A percentile compares a stretch with the other conserved stretches of the same genome.
Conservation (phyloP, 2,113 vertebrate species). For the Heliornis fulica region DNA sequence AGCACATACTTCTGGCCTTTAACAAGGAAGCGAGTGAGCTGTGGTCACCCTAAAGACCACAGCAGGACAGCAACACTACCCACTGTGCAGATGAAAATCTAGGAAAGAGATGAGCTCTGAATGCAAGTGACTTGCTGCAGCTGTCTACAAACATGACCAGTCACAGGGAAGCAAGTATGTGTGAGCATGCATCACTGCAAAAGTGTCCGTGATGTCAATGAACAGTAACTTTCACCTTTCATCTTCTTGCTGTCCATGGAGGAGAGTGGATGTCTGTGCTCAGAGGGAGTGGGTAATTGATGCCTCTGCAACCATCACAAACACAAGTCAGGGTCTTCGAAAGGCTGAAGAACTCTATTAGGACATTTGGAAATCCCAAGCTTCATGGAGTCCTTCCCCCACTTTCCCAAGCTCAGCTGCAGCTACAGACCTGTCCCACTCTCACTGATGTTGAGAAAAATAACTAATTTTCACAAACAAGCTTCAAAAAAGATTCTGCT, state of each 20-base stretch:
- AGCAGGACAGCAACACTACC: neutral
- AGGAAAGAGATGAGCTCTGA: neutral
- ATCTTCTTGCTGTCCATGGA: neutral
- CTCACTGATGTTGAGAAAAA: neutral
- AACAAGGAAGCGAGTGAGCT: neutral
- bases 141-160: neutral
- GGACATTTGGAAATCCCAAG: neutral
- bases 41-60: neutral
- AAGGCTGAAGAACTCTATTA: neutral
- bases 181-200: neutral
- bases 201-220: neutral
- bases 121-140: too few relatives aligned
- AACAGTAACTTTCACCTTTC: neutral
- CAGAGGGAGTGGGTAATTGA: neutral
- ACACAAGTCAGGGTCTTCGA: neutral
- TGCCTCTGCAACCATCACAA: neutral
- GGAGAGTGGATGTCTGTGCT: neutral
- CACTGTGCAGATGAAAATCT: accelerated
- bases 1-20: neutral
- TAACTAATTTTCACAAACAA: neutral
- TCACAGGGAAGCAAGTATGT: neutral
- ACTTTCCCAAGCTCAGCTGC: neutral
- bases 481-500: neutral
- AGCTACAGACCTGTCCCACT: neutral
- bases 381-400: neutral